These are phyloP conservation scores for Hoplostethus atlanticus DNA, from an alignment of 2,797 vertebrate species.

Conservation along the genomic window DNA sequence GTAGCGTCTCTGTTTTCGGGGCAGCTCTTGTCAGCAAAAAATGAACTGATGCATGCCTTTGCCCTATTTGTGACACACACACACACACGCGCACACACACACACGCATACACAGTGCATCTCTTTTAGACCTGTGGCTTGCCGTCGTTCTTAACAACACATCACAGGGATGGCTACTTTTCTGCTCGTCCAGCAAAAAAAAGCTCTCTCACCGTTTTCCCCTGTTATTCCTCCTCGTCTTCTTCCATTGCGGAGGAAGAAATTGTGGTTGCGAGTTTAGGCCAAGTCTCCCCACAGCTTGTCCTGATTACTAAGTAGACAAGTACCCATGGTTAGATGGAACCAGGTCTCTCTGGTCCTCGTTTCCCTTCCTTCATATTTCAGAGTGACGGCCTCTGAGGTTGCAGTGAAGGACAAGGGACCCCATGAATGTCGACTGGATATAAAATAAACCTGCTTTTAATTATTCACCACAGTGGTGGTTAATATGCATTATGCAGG, in stretches of 20 bases:
- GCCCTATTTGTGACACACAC: constrained; percentile 36
- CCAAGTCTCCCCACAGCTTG: constrained; percentile 78
- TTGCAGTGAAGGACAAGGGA: constrained; percentile 49
- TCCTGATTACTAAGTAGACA: constrained; percentile 80
- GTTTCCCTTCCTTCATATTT: constrained; percentile 57
- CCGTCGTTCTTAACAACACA: constrained; percentile 54
- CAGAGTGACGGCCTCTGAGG: constrained; percentile 52
- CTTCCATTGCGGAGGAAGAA: constrained; percentile 67
- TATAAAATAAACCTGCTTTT: not conserved
- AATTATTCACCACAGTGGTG: constrained; percentile 35
- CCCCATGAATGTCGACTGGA: constrained; percentile 31
- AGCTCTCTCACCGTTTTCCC: constrained; percentile 44
- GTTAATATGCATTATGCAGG: constrained; percentile 54
- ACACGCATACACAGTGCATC: constrained; percentile 43
- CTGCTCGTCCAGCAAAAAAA: constrained; percentile 69
- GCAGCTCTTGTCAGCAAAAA: constrained; percentile 68
- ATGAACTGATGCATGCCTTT: constrained; percentile 43
- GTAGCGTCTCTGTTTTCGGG: constrained; percentile 74
- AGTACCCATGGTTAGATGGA: constrained; percentile 68
- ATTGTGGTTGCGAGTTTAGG: constrained; percentile 67
- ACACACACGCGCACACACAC: constrained; percentile 31
- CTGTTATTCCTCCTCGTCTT: constrained; percentile 66
- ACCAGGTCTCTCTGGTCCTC: constrained; percentile 61
- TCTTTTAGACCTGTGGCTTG: constrained; percentile 51
- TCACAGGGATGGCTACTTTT: constrained; percentile 66